Evolutionary conservation across 2,113 vertebrate species (phyloP).

Genomic region (Macrotus californicus): DNA sequence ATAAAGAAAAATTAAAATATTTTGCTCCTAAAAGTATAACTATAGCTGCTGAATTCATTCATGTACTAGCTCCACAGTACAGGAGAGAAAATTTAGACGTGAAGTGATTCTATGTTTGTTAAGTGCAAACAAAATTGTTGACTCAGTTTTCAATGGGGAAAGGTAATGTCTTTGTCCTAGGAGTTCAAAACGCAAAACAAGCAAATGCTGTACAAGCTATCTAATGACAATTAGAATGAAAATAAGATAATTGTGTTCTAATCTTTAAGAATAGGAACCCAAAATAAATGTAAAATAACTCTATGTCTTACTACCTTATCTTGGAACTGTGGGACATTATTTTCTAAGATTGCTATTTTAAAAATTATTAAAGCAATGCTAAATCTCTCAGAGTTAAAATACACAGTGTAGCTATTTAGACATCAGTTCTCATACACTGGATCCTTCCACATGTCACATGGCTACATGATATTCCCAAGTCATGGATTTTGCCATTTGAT

Average conservation of each 20-base stretch:
- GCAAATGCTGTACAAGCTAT: background rate
- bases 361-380: conserved; percentile 21
- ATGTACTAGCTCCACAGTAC: background rate
- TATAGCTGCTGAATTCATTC: background rate
- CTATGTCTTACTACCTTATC: background rate
- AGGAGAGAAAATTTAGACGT: background rate
- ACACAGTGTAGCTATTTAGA: background rate
- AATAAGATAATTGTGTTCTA: background rate
- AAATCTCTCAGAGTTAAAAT: conserved; percentile 15
- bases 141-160: background rate
- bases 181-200: conserved; percentile 10
- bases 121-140: conserved; percentile 21
- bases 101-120: background rate
- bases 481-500: conserved; percentile 24
- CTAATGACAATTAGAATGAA: background rate
- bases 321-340: background rate
- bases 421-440: background rate
- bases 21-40: background rate
- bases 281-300: background rate
- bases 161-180: background rate
- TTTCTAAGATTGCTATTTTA: conserved; percentile 1
- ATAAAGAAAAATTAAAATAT: background rate
- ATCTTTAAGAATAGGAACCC: background rate
- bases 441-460: background rate
- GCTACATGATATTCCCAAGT: conserved; percentile 57